These are phyloP conservation scores for Alligator mississippiensis DNA, from an alignment of 2,113 vertebrate species.

Conservation along the genomic window DNA sequence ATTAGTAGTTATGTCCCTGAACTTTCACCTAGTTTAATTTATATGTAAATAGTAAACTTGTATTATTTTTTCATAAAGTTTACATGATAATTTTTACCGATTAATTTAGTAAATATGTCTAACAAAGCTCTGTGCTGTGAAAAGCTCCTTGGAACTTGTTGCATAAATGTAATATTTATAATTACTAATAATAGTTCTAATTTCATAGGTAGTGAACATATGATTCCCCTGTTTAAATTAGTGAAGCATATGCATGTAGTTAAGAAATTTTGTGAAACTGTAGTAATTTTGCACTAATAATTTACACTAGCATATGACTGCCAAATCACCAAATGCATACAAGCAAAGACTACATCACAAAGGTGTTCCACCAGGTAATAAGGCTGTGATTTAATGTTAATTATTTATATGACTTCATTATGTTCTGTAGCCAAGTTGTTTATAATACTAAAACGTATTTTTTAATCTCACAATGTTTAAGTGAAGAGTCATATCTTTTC, in stretches of 20 bases:
- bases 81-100: not conserved
- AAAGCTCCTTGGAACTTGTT: not conserved
- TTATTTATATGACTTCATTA: constrained; percentile 57
- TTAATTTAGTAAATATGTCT: not conserved
- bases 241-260: fast-evolving
- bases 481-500: too few species aligned
- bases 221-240: not conserved
- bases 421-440: constrained; percentile 2
- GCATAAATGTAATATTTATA: not conserved
- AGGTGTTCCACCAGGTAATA: constrained; percentile 31
- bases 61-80: not conserved
- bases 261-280: not conserved
- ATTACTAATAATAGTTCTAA: not conserved
- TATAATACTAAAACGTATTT: too few species aligned
- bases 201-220: not conserved
- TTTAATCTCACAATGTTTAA: not conserved
- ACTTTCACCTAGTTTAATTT: not conserved
- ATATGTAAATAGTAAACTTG: not conserved
- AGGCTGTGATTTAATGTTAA: constrained; percentile 38
- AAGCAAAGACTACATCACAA: not conserved
- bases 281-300: not conserved
- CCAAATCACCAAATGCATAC: not conserved
- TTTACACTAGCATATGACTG: fast-evolving
- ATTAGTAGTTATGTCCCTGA: not conserved
- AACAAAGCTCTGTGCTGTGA: not conserved